A percentile compares a stretch with the other conserved stretches of the same genome.
Evolutionary conservation across 2,113 vertebrate genomes (phyloP).

Genomic region (Apodemus speciosus): DNA sequence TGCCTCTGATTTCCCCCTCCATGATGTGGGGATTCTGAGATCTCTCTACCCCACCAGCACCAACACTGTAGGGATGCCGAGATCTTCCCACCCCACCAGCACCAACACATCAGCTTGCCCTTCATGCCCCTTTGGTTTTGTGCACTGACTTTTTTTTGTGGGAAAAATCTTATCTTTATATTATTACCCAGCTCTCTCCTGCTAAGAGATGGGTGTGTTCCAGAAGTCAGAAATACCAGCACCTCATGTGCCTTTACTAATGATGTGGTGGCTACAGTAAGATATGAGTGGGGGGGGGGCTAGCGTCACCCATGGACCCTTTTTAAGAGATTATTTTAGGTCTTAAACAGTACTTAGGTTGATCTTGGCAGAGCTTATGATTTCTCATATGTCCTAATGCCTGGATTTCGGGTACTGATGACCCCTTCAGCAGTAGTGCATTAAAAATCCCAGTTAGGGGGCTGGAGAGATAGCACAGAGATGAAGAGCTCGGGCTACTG

Average conservation of each 20-base stretch:
- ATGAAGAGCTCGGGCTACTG: neutral
- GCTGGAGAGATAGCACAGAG: no score
- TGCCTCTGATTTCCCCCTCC: neutral
- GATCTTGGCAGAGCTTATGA: no score
- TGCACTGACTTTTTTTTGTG: no score
- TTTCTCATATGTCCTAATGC: neutral
- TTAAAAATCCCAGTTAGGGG: neutral
- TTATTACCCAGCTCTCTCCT: neutral
- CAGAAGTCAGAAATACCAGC: neutral
- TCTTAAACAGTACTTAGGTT: rapidly evolving
- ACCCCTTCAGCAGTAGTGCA: neutral
- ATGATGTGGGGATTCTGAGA: neutral
- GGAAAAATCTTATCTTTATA: neutral
- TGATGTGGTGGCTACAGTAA: neutral
- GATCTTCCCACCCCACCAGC: neutral
- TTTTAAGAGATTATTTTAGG: rapidly evolving
- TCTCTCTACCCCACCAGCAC: rapidly evolving
- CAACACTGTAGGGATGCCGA: neutral
- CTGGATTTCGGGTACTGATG: rapidly evolving
- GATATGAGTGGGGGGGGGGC: rapidly evolving
- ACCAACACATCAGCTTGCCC: rapidly evolving
- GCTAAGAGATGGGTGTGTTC: neutral
- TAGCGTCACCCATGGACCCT: neutral
- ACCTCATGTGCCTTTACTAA: neutral
- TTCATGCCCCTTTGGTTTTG: neutral